Evolutionary conservation across 2,888 invertebrate species (phyloP), one percentile per base, ranked within the genome.

Genomic region (Caenorhabditis sp.): DNA sequence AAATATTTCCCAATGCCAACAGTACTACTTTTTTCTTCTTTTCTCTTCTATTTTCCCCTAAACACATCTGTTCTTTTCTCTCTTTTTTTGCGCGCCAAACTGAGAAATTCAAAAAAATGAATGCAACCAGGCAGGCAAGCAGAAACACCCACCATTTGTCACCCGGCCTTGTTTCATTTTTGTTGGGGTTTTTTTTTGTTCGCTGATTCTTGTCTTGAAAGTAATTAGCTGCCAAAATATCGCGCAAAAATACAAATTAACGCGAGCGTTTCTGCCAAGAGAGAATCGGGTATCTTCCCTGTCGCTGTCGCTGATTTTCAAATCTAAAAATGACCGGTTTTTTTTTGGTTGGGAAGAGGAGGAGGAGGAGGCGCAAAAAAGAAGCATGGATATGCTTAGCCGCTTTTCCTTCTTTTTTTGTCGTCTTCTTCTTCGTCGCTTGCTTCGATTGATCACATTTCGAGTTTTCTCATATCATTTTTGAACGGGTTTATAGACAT

Each of bases 31-130:
- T 7, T 43, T 43, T 3, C 17, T 14, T 12, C 43, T 43, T 10
- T 17, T 10, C 43, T 12, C 3, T 17, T 17, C 43, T 43, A 10
- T 10, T 36, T 36, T 8, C 36, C 10, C 5, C 10, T 8, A 5
- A 36, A 36, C 43, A 43, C 43, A 43, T 43, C 43, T 43, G 43
- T 43, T 43, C 43, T 43, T 43, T 43, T 43, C 36, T 43, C 17
- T 17, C 17, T 43, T 43, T 43, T 52, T 52, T 52, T 52, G 52
- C 52, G 52, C 52, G 52, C 52, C 52, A 52, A 52, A 52, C 20
- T 52, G 52, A 21, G 23, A 14, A 43, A 43, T 43, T 43, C 14
- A 14, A 43, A 43, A 43, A 43, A 43, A 43, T 10, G 14, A 43
- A 14, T 43, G 43, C 14, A 14, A 43, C 8, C 8, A 43, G 43